Conservation (phyloP, 2,113 vertebrate genomes). For the Zosterops japonicus region DNA sequence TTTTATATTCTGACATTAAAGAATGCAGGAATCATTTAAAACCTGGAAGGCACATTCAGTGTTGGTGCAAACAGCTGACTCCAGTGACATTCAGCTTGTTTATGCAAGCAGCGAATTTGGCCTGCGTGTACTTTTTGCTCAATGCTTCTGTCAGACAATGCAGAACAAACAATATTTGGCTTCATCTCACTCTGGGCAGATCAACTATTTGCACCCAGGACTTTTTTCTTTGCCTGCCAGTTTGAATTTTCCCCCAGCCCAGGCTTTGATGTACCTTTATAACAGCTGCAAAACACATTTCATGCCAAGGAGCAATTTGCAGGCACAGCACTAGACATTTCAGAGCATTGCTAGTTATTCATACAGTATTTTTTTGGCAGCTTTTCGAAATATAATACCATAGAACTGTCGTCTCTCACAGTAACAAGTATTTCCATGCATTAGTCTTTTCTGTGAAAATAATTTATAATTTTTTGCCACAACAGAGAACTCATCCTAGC, state of each 20-base stretch:
- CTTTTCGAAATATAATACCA: conserved; percentile 38
- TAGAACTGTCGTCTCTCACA: conserved; percentile 36
- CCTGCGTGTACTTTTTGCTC: conserved; percentile 18
- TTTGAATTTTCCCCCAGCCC: conserved; percentile 42
- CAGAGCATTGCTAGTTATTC: conserved; percentile 54
- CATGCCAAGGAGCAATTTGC: conserved; percentile 64
- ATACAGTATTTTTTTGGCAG: conserved; percentile 55
- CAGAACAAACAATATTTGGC: conserved; percentile 56
- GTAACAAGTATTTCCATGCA: conserved; percentile 58
- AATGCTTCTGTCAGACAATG: conserved; percentile 45
- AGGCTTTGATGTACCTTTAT: conserved; percentile 60
- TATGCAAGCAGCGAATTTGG: conserved; percentile 49
- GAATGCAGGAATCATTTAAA: conserved; percentile 25
- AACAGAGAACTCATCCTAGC: conserved; percentile 30
- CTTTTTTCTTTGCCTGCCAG: conserved; percentile 34
- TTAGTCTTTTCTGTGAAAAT: conserved; percentile 53
- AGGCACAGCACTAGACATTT: conserved; percentile 57
- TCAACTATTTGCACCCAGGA: conserved; percentile 43
- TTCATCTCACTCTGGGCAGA: conserved; percentile 49
- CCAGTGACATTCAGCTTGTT: conserved; percentile 59
- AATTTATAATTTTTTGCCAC: conserved; percentile 34
- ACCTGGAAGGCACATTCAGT: conserved; percentile 38
- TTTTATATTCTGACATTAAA: conserved; percentile 33
- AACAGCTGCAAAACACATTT: conserved; percentile 66
- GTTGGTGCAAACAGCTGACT: conserved; percentile 41